Conservation (phyloP, 1,140 invertebrate genomes). For the Ptiloglossa arizonensis region DNA sequence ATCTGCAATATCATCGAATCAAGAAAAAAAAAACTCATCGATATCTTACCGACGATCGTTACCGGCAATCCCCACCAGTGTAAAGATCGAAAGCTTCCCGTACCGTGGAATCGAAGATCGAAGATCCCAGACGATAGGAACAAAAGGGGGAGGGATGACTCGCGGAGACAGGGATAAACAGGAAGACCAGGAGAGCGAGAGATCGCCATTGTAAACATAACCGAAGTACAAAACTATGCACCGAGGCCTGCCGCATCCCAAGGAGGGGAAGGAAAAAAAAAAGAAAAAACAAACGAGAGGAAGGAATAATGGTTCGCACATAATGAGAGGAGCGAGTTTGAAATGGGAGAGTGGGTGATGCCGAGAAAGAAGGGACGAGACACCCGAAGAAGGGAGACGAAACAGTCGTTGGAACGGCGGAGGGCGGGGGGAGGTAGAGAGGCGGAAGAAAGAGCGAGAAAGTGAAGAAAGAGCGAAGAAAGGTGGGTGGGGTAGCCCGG, state of each 20-base stretch:
- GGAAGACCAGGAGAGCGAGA: background rate
- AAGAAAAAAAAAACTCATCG: too few relatives aligned
- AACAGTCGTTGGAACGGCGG: too few relatives aligned
- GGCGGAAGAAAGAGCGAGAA: background rate
- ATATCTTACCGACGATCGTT: too few relatives aligned
- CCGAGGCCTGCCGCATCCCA: conserved; percentile 8
- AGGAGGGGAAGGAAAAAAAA: background rate
- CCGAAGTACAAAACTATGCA: conserved; percentile 25
- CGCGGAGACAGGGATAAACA: background rate
- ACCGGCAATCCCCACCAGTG: too few relatives aligned
- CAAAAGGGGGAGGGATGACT: background rate
- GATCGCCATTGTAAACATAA: conserved; percentile 34
- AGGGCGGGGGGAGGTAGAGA: background rate
- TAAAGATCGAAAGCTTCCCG: too few relatives aligned
- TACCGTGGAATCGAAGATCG: background rate
- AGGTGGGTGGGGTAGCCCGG: background rate
- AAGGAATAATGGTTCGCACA: conserved; percentile 38
- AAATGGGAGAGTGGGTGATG: background rate
- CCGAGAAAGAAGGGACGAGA: background rate
- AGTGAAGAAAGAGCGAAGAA: background rate
- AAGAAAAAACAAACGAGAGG: background rate
- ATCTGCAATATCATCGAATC: too few relatives aligned
- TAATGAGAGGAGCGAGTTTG: conserved; percentile 32
- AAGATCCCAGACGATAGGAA: background rate
- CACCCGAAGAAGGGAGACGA: background rate